A percentile compares a stretch with the other conserved stretches of the same genome.
phyloP scores from a whole-genome alignment of 2,888 invertebrate species.

The Gisinianus flammeolus region DNA sequence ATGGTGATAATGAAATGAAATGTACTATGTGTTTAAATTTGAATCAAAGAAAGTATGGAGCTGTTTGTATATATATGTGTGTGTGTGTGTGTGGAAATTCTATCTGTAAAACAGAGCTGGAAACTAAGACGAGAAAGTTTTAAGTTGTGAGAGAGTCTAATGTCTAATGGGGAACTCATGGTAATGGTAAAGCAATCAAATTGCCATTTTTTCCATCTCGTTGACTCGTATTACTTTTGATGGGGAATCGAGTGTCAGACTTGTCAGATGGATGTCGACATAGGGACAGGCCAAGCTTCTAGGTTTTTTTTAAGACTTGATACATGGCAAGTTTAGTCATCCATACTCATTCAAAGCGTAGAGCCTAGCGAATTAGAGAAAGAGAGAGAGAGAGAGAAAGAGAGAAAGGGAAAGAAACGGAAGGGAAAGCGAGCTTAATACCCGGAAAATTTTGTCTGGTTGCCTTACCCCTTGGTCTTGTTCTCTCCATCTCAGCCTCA shows the following conservation, averaged over 20 bases:
- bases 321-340: background rate
- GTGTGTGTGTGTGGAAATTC: too few relatives aligned
- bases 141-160: too few relatives aligned
- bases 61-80: too few relatives aligned
- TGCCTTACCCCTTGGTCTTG: background rate
- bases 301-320: background rate
- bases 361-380: too few relatives aligned
- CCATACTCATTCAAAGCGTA: background rate
- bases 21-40: too few relatives aligned
- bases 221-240: slow-evolving; percentile 19
- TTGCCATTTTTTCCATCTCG: slow-evolving; percentile 15
- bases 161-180: too few relatives aligned
- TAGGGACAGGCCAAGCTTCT: background rate
- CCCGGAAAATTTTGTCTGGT: background rate
- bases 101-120: too few relatives aligned
- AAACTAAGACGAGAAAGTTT: too few relatives aligned
- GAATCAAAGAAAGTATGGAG: too few relatives aligned
- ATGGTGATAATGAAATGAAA: too few relatives aligned
- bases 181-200: slow-evolving; percentile 13
- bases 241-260: slow-evolving; percentile 13
- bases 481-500: background rate
- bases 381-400: background rate
- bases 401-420: too few relatives aligned
- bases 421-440: background rate
- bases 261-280: background rate